phyloP scores from a whole-genome alignment of 2,797 vertebrate species.

The Lepilemur septentrionalis region DNA sequence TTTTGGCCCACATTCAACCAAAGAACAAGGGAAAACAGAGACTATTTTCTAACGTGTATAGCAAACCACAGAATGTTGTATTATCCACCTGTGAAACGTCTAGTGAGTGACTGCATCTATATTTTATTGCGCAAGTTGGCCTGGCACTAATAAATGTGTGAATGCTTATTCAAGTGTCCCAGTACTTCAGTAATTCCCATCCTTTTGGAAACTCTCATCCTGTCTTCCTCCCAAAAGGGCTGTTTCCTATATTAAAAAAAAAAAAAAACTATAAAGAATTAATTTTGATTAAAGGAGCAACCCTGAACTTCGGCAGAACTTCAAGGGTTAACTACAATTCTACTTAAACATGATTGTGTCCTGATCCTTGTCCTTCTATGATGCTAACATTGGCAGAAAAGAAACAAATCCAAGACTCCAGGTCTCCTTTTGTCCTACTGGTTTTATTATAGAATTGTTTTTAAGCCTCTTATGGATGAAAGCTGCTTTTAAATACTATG shows the following conservation, averaged over 20 bases:
- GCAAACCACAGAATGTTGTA: constrained; percentile 54
- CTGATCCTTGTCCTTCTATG: background rate
- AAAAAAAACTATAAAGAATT: background rate
- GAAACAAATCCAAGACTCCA: background rate
- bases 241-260: background rate
- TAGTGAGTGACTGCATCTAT: background rate
- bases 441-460: constrained; percentile 64
- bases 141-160: constrained; percentile 50
- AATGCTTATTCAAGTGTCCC: constrained; percentile 19
- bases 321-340: background rate
- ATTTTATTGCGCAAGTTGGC: constrained; percentile 79
- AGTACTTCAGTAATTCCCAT: background rate
- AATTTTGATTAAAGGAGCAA: background rate
- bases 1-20: constrained; percentile 50
- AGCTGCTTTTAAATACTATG: constrained; percentile 62
- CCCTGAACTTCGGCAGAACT: background rate
- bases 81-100: constrained; percentile 32
- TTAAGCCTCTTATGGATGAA: constrained; percentile 49
- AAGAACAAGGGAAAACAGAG: constrained; percentile 65
- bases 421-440: constrained; percentile 32
- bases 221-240: background rate
- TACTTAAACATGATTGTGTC: background rate
- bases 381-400: background rate
- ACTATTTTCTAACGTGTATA: constrained; percentile 57
- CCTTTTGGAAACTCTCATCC: background rate